These are phyloP conservation scores for Rhipidura dahli DNA, from an alignment of 2,113 vertebrate species.

Conservation along the genomic window DNA sequence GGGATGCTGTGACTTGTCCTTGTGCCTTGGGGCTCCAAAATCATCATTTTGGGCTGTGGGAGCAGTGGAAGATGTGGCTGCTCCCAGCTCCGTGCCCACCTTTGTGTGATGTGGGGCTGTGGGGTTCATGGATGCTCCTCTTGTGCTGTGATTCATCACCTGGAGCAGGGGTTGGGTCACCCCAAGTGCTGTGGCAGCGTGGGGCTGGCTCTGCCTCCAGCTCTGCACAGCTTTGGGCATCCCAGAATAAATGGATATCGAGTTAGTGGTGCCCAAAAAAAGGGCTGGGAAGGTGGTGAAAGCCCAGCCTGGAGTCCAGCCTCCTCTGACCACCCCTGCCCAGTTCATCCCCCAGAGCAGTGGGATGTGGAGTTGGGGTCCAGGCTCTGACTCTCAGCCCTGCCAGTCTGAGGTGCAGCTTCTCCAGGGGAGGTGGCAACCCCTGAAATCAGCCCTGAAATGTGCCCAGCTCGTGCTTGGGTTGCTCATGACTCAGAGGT, in stretches of 20 bases:
- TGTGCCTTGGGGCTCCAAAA: not conserved
- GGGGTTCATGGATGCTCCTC: not conserved
- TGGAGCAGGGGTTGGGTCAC: not conserved
- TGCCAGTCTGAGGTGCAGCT: not conserved
- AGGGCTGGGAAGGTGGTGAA: no score
- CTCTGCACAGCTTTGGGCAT: not conserved
- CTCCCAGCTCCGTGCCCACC: not conserved
- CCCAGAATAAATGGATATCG: accelerated
- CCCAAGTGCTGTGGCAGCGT: accelerated
- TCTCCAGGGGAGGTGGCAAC: not conserved
- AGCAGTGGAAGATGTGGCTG: not conserved
- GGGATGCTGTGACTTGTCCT: not conserved
- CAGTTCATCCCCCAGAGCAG: accelerated
- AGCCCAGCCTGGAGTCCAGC: not conserved
- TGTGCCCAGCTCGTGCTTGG: not conserved
- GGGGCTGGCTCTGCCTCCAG: not conserved
- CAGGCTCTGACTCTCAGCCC: not conserved
- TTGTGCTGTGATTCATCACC: not conserved
- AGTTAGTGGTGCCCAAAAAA: not conserved
- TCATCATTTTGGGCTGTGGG: not conserved
- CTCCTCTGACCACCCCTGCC: not conserved
- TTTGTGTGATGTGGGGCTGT: not conserved
- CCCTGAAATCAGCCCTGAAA: not conserved
- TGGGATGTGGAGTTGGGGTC: accelerated
- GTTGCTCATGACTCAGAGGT: not conserved